Conservation (phyloP, 1,140 invertebrate genomes). For the Oncopeltus fasciatus region DNA sequence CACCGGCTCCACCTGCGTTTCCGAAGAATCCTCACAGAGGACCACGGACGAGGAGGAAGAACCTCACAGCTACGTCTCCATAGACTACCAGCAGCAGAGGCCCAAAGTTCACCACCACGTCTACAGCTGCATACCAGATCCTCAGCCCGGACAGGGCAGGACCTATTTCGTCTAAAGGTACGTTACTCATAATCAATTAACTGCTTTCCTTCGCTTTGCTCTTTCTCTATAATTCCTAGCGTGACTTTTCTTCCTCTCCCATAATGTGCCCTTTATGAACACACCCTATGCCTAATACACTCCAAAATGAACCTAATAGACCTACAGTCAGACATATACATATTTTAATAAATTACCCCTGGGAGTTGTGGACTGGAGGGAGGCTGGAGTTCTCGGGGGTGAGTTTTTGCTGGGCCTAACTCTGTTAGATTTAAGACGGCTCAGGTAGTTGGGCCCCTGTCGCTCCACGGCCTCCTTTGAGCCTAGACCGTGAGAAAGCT, state of each 20-base stretch:
- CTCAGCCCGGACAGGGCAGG: slow-evolving; percentile 26
- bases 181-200: background rate
- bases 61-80: slow-evolving; percentile 32
- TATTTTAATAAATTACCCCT: background rate
- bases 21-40: slow-evolving; percentile 40
- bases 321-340: background rate
- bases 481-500: background rate
- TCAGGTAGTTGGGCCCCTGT: background rate
- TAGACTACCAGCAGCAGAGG: slow-evolving; percentile 28
- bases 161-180: slow-evolving; percentile 26
- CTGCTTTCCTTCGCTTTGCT: background rate
- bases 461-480: background rate
- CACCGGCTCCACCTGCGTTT: slow-evolving; percentile 46
- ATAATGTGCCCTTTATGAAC: too few species aligned
- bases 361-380: background rate
- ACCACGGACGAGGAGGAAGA: slow-evolving; percentile 42
- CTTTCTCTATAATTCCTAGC: too few species aligned
- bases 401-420: background rate
- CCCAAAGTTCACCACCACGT: slow-evolving; percentile 34
- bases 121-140: slow-evolving; percentile 40
- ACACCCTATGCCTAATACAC: background rate
- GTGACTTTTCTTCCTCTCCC: too few species aligned
- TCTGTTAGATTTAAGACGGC: background rate
- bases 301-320: too few species aligned
- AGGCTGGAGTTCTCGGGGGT: background rate